A percentile compares a stretch with the other conserved stretches of the same genome.
Conservation (phyloP, 2,113 vertebrate species). For the Entomyzon cyanotis region DNA sequence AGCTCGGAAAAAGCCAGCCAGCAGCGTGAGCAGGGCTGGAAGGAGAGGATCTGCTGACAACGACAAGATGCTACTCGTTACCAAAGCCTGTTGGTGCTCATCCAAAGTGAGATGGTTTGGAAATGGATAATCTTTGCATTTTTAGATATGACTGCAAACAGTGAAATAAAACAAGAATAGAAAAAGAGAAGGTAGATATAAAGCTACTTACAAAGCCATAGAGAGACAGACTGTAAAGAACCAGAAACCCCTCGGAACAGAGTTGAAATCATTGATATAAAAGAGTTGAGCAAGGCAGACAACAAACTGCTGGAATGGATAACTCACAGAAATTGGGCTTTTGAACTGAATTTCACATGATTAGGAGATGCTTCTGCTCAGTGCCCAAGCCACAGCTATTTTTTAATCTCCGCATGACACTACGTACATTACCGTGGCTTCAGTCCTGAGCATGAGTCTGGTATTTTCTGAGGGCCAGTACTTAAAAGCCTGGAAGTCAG, state of each 20-base stretch:
- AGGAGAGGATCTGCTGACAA: background rate
- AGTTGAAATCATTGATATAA: background rate
- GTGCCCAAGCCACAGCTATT: background rate
- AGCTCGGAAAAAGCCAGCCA: fast-evolving
- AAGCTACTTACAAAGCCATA: background rate
- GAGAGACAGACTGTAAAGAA: background rate
- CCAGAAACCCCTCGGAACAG: background rate
- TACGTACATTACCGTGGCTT: fast-evolving
- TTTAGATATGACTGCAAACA: background rate
- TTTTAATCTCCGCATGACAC: background rate
- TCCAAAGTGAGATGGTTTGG: background rate
- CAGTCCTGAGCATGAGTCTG: background rate
- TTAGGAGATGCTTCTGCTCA: background rate
- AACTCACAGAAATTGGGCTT: background rate
- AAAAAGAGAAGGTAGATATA: background rate
- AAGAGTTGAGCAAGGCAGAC: background rate
- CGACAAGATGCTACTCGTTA: background rate
- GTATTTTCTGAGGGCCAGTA: background rate
- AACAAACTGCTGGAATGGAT: fast-evolving
- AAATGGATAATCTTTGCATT: background rate
- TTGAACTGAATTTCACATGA: background rate
- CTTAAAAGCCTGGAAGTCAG: background rate
- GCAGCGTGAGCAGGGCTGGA: background rate
- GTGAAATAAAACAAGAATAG: no score
- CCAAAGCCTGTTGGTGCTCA: background rate